Evolutionary conservation across 2,113 vertebrate genomes (phyloP).

Genomic region (Phylloscopus whistleri): DNA sequence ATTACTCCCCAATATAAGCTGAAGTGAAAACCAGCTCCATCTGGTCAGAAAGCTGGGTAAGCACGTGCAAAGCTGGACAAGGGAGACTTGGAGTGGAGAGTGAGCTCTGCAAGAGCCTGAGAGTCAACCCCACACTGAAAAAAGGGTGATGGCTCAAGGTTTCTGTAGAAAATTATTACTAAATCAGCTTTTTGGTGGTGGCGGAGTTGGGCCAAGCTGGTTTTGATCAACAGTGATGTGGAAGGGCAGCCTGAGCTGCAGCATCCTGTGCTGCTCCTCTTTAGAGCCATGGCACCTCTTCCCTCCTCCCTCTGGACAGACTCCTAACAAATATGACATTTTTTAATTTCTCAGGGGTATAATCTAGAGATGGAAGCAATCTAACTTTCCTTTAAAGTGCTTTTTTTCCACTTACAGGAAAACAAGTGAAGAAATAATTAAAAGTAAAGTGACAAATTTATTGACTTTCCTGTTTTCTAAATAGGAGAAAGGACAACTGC

Average conservation of each 20-base stretch:
- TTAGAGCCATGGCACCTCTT: neutral
- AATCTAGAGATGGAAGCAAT: neutral
- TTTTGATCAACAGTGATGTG: neutral
- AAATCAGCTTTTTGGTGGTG: neutral
- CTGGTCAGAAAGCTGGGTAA: neutral
- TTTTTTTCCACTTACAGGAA: neutral
- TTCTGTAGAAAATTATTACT: neutral
- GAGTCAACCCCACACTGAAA: neutral
- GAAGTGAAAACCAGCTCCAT: neutral
- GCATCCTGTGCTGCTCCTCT: neutral
- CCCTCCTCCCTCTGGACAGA: neutral
- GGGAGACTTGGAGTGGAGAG: neutral
- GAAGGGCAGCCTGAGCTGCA: neutral
- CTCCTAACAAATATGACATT: neutral
- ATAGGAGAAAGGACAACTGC: neutral
- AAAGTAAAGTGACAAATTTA: neutral
- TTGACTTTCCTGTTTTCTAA: neutral
- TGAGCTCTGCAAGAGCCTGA: neutral
- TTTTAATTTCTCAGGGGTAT: neutral
- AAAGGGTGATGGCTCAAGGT: neutral
- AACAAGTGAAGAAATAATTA: neutral
- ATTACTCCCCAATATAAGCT: neutral
- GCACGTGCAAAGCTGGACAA: neutral
- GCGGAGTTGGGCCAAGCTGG: neutral
- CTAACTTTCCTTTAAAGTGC: neutral